phyloP scores from a whole-genome alignment of 2,888 invertebrate species.

The Heliconius charithonia region DNA sequence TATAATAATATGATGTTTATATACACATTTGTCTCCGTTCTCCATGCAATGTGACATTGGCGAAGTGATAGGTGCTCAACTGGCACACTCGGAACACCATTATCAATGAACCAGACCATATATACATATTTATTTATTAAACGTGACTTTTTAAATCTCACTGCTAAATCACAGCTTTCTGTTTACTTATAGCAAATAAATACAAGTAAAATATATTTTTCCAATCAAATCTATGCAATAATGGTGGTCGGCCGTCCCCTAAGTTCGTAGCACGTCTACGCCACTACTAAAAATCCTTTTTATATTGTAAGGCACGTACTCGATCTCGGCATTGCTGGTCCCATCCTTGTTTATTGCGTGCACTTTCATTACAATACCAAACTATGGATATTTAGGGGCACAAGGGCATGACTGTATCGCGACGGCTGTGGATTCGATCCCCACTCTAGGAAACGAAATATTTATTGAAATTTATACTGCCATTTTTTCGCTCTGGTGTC shows the following conservation, averaged over 20 bases:
- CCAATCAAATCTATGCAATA: constrained; percentile 10
- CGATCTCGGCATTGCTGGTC: constrained; percentile 62
- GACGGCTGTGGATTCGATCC: too few species aligned
- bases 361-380: constrained; percentile 22
- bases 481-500: too few species aligned
- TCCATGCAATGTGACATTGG: too few species aligned
- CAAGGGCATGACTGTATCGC: too few species aligned
- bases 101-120: too few species aligned
- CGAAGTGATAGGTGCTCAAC: too few species aligned
- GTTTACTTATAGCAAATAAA: not conserved
- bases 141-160: not conserved
- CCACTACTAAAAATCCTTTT: constrained; percentile 50
- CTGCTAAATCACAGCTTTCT: not conserved
- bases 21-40: too few species aligned
- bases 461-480: too few species aligned
- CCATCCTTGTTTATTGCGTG: constrained; percentile 41
- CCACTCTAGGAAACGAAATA: too few species aligned
- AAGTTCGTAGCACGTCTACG: constrained; percentile 21
- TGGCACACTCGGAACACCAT: too few species aligned
- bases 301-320: constrained; percentile 61
- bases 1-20: too few species aligned
- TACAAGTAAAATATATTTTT: not conserved
- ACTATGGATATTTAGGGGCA: not conserved
- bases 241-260: not conserved
- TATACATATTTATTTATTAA: too few species aligned